Conservation (phyloP, 2,888 invertebrate genomes). For the Pemphredon lugubris region DNA sequence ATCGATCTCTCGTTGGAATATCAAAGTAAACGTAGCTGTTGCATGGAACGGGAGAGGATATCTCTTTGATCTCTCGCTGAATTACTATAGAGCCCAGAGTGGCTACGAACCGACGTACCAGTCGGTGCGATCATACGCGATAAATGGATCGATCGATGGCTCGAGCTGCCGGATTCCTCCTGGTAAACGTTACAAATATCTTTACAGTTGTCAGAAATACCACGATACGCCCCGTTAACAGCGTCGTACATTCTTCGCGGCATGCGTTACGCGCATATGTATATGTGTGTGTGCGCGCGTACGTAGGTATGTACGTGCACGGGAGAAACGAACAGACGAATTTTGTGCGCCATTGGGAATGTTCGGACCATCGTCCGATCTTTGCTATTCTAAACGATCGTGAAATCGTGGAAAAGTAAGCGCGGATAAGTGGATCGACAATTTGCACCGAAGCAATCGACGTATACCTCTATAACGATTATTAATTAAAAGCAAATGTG, state of each 20-base stretch:
- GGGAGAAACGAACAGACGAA: too few species aligned
- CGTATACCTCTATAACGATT: slow-evolving; percentile 22
- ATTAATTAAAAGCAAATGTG: slow-evolving; percentile 15
- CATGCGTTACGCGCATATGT: slow-evolving; percentile 1
- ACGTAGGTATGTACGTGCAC: background rate
- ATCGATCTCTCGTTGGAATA: slow-evolving; percentile 8
- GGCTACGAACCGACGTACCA: background rate
- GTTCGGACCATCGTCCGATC: too few species aligned
- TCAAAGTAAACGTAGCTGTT: slow-evolving; percentile 12
- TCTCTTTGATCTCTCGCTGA: slow-evolving; percentile 5
- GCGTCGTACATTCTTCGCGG: background rate
- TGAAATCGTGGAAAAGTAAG: background rate
- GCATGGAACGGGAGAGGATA: background rate
- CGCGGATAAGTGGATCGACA: slow-evolving; percentile 3
- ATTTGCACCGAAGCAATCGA: slow-evolving; percentile 23
- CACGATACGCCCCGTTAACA: slow-evolving; percentile 6
- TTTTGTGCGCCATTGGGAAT: too few species aligned
- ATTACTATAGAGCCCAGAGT: background rate
- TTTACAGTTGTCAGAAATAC: slow-evolving; percentile 3
- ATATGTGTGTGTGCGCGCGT: background rate
- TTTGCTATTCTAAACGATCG: background rate
- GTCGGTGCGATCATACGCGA: background rate
- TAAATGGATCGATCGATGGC: slow-evolving; percentile 3
- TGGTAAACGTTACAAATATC: slow-evolving; percentile 9
- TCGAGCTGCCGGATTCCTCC: slow-evolving; percentile 6